Evolutionary conservation across 2,113 vertebrate species (phyloP), one percentile per base, ranked within the genome.

Genomic region (Colistium nudipinnis): DNA sequence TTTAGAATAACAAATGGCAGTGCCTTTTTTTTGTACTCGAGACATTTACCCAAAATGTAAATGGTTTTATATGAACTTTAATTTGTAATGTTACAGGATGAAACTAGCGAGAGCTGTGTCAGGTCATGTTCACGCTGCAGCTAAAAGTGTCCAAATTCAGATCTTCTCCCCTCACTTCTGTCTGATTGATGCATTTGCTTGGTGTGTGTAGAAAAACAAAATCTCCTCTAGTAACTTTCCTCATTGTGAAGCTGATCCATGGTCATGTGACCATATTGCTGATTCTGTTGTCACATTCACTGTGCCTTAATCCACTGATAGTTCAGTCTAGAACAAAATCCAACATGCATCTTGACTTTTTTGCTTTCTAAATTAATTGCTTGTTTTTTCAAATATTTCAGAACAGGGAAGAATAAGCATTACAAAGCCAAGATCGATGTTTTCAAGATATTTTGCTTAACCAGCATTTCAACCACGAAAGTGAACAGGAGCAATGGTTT

Each of bases 1-100:
- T 93, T 90, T 90, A 95, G 92, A 95, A 94, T 93, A 96, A 95
- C 91, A 89, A 93, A 94, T 90, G 94, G 96, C 96, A 97, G 96
- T 98, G 97, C 97, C 96, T 99, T 93, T 92, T 93, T 93, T 94
- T 94, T 95, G 88, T 96, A 95, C 88, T 89, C 90, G 10, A 91
- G 89, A 92, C 90, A 92, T 86, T 91, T 90, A 89, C 83, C 88
- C 85, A 76, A 87, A 69, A 77, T 84, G 82, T 93, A 93, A 93
- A 87, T 92, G 89, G 89, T 93, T 95, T 92, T 91, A 87, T 94
- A 90, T 89, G 82, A 81, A 87, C 82, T 90, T 86, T 81, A 79
- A 84, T 56, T 16, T 75, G 70, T 84, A 76, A 76, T 39, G 74
- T 79, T 64, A 62, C 63, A 59, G 72, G 72, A 86, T 73, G 74